These are phyloP conservation scores for Nannospalax galili DNA, from an alignment of 2,113 vertebrate genomes.

Conservation along the genomic window DNA sequence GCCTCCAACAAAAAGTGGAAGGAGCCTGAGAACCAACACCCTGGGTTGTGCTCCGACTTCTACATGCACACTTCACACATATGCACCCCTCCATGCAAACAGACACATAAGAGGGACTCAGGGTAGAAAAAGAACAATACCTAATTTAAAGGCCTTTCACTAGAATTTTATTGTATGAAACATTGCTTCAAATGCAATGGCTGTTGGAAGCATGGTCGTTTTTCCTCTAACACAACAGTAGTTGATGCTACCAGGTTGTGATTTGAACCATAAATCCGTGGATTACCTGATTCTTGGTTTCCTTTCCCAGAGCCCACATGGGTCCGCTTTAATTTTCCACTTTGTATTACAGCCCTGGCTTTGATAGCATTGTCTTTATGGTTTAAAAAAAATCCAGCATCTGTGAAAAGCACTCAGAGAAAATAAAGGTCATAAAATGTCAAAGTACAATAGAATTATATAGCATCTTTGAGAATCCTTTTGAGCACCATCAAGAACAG, in stretches of 20 bases:
- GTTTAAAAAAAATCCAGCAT: background rate
- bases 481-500: background rate
- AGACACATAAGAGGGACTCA: background rate
- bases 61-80: background rate
- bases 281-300: background rate
- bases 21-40: background rate
- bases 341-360: constrained; percentile 5
- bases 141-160: background rate
- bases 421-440: constrained; percentile 35
- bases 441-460: background rate
- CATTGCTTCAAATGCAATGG: constrained; percentile 23
- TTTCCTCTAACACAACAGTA: background rate
- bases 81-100: too few relatives aligned
- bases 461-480: background rate
- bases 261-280: background rate
- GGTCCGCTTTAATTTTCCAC: constrained; percentile 16
- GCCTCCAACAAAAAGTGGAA: background rate
- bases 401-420: background rate
- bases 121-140: background rate
- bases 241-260: background rate
- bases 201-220: background rate
- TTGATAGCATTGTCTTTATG: background rate
- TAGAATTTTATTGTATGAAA: background rate
- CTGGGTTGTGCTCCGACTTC: background rate
- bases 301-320: background rate